Evolutionary conservation across 2,888 invertebrate genomes (phyloP).

Genomic region (Strigamia maritima): DNA sequence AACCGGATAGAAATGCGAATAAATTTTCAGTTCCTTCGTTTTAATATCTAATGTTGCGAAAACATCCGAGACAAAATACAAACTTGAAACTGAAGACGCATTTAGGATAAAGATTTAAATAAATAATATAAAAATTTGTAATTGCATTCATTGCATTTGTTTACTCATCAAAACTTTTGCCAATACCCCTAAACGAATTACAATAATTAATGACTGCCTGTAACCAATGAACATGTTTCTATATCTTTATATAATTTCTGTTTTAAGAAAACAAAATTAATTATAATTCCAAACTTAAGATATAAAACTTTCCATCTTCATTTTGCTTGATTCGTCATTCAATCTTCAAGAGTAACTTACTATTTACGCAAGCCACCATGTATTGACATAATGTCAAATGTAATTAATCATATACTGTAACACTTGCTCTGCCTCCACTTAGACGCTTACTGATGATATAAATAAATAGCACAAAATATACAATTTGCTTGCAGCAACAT

Average conservation of each 20-base stretch:
- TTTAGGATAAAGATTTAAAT: not conserved
- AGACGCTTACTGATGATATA: not conserved
- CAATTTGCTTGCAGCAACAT: not conserved
- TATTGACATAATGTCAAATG: conserved; percentile 21
- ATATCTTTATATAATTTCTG: not conserved
- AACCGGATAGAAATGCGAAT: conserved; percentile 24
- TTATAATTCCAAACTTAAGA: too few relatives aligned
- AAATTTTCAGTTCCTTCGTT: not conserved
- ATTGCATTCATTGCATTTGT: not conserved
- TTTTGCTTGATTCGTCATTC: not conserved
- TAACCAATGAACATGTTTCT: not conserved
- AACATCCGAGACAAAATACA: not conserved
- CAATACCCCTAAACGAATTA: not conserved
- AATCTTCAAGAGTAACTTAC: not conserved
- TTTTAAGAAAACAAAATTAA: not conserved
- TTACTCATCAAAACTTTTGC: not conserved
- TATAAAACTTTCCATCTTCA: not conserved
- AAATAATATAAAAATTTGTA: not conserved
- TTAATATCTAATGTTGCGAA: conserved; percentile 24
- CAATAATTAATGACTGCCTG: not conserved
- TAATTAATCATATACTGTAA: conserved; percentile 26
- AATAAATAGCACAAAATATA: conserved; percentile 13
- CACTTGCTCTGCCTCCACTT: not conserved
- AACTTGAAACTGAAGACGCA: not conserved
- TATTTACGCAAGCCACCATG: not conserved